phyloP scores from a whole-genome alignment of 2,797 vertebrate genomes.

The Euthynnus affinis region DNA sequence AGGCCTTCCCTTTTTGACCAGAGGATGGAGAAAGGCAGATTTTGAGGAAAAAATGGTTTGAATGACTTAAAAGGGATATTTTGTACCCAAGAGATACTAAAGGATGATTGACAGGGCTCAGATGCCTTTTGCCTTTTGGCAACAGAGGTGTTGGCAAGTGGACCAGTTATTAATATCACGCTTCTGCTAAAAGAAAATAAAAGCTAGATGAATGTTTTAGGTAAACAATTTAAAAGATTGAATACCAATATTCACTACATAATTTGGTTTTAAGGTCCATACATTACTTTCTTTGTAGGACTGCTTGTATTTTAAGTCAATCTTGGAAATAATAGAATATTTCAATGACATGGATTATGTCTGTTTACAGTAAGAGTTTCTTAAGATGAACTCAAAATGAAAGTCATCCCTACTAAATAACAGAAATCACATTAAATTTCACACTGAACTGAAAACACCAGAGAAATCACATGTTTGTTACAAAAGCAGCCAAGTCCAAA shows the following conservation, averaged over 20 bases:
- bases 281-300: background rate
- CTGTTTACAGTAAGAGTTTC: conserved; percentile 13
- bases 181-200: background rate
- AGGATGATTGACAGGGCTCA: conserved; percentile 23
- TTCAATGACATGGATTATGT: background rate
- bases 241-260: background rate
- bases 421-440: conserved; percentile 22
- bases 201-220: background rate
- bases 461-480: conserved; percentile 30
- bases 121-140: conserved; percentile 13
- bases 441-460: background rate
- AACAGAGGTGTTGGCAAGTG: background rate
- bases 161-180: background rate
- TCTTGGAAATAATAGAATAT: background rate
- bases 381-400: conserved; percentile 22
- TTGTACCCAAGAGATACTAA: background rate
- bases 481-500: conserved; percentile 23
- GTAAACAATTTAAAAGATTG: background rate
- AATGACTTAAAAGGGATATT: background rate
- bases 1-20: background rate
- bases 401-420: conserved; percentile 19
- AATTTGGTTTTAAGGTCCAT: conserved; percentile 10
- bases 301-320: background rate
- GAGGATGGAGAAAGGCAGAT: background rate
- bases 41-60: conserved; percentile 1